Evolutionary conservation across 2,113 vertebrate species (phyloP).

Genomic region (Misgurnus anguillicaudatus): DNA sequence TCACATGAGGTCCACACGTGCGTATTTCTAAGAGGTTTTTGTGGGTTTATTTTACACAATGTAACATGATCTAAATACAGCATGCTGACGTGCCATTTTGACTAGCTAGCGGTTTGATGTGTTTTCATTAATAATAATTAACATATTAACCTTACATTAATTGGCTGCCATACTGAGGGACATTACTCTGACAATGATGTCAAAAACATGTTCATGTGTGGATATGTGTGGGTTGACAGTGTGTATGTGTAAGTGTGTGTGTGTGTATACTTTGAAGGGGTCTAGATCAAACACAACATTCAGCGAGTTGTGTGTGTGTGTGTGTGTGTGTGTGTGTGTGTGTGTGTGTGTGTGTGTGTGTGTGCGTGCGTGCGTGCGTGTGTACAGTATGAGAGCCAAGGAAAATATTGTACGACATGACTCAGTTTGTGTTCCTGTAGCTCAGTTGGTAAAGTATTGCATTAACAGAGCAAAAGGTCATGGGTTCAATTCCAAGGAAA

Average conservation of each 20-base stretch:
- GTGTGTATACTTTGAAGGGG: background rate
- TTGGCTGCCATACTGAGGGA: slow-evolving; percentile 37
- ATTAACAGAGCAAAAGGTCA: no score
- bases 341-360: slow-evolving; percentile 4
- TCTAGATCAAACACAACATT: background rate
- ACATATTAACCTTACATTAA: slow-evolving; percentile 35
- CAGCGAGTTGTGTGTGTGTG: slow-evolving; percentile 1
- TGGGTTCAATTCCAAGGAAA: no score
- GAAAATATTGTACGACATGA: no score
- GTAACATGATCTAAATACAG: background rate
- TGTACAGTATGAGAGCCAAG: no score
- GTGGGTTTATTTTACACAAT: background rate
- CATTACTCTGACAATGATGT: slow-evolving; percentile 1
- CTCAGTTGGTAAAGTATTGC: no score
- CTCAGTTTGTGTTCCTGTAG: no score
- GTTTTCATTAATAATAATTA: slow-evolving; percentile 43
- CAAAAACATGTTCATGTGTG: slow-evolving; percentile 16
- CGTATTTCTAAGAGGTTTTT: background rate
- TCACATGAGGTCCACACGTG: background rate
- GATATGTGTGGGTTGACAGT: background rate
- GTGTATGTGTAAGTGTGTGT: background rate
- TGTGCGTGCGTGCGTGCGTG: background rate
- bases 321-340: slow-evolving; percentile 4
- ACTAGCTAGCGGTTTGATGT: slow-evolving; percentile 17
- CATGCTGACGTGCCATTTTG: slow-evolving; percentile 26